Evolutionary conservation across 2,797 vertebrate species (phyloP).

Genomic region (Gymnothorax javanicus): DNA sequence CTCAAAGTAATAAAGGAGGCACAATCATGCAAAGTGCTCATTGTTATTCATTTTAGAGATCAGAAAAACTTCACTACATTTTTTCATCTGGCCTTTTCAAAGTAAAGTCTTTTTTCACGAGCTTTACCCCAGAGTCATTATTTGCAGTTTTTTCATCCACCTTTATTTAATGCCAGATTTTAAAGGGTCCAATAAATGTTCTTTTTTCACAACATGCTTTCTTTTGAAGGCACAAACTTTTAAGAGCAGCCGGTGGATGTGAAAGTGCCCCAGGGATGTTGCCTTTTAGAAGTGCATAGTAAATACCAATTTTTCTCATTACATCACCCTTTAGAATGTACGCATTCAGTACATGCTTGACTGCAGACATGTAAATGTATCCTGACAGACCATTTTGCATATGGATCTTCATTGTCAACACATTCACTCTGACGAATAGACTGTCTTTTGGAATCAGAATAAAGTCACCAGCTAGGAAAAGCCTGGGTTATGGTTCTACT

Average conservation of each 20-base stretch:
- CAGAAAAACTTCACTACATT: not conserved
- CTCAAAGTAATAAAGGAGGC: not conserved
- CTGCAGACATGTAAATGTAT: not conserved
- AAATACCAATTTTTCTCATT: constrained; percentile 30
- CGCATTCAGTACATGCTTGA: constrained; percentile 17
- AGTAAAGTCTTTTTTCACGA: constrained; percentile 44
- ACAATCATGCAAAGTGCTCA: not conserved
- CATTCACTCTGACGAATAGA: not conserved
- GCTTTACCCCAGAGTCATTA: constrained; percentile 40
- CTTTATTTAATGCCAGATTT: constrained; percentile 51
- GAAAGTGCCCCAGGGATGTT: constrained; percentile 37
- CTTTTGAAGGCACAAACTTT: constrained; percentile 47
- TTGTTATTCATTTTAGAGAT: not conserved
- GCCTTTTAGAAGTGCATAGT: constrained; percentile 32
- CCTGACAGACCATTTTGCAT: not conserved
- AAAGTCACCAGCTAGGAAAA: not conserved
- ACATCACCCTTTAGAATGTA: constrained; percentile 32
- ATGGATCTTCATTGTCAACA: not conserved
- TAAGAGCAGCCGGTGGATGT: constrained; percentile 34
- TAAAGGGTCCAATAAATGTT: constrained; percentile 53
- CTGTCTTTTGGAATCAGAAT: not conserved
- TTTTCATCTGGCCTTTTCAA: constrained; percentile 43
- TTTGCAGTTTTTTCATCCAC: constrained; percentile 21
- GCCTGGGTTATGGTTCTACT: not conserved
- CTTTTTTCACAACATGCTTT: constrained; percentile 34